Base-by-base conservation (phyloP, 1,140 invertebrate genomes). In the Lepidurus arcticus region DNA sequence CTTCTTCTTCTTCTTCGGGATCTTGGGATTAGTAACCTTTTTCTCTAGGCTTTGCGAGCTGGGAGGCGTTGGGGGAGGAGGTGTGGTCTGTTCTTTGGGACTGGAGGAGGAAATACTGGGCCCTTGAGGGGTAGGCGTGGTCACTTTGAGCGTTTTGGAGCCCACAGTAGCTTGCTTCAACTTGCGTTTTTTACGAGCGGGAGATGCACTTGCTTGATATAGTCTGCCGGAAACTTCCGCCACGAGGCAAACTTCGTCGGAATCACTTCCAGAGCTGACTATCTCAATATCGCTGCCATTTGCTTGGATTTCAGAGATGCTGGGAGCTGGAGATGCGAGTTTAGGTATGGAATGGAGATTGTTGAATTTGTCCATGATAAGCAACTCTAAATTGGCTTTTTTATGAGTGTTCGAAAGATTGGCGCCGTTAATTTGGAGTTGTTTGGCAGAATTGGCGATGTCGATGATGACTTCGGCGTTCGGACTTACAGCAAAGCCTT, bases 391-490 rank as follows among this genome's bases (percentile, higher is more conserved):
- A 8, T 65, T 65, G 9, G 9, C 53, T 13, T 21, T 13, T 21
- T 65, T 65, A 7, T 65, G 9, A 65, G 13, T 13, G 16, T 65
- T 13, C 4, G 53, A 65, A 65, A 65, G 21, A 7, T 13, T 65
- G 13, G 21, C 53, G 13, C 53, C 16, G 13, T 65, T 65, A 65
- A 65, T 65, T 13, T 11, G 53, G 13, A 65, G 53, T 65, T 65
- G 53, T 21, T 65, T 65, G 7, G 53, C 53, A 10, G 53, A 65
- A 65, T 65, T 13, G 5, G 53, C 53, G 53, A 65, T 65, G 7
- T 65, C 53, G 53, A 65, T n/a, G 16, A 65, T 65, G 53, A 65
- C 53, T n/a, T 65, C 53, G 16, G 53, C 16, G 53, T 65, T 21
- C 3, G 53, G 53, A 16, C 53, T 65, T 9, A 65, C 53, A 13